Evolutionary conservation across 1,140 invertebrate species (phyloP).

Genomic region (Drosophila watanabei): DNA sequence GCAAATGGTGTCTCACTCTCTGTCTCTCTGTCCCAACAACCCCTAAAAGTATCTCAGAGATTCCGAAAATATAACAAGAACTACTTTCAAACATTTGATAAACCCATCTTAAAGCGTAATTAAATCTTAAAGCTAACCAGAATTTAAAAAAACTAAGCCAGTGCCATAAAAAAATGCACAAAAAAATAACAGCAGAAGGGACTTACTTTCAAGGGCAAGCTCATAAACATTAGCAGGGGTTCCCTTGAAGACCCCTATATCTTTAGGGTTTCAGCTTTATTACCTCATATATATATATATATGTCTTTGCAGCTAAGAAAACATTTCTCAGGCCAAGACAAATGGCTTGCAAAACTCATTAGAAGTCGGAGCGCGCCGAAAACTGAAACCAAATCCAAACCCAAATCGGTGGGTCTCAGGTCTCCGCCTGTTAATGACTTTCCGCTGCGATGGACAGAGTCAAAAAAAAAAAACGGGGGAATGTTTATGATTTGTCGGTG

Average conservation of each 20-base stretch:
- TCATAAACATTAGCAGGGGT: constrained; percentile 18
- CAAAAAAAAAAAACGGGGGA: constrained; percentile 7
- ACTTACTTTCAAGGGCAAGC: constrained; percentile 27
- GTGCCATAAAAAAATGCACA: constrained; percentile 5
- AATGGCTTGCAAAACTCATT: constrained; percentile 51
- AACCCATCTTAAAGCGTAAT: constrained; percentile 2
- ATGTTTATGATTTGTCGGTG: constrained; percentile 49
- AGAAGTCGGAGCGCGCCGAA: constrained; percentile 30
- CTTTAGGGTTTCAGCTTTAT: constrained; percentile 14
- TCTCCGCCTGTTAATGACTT: constrained; percentile 65
- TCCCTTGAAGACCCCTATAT: constrained; percentile 6
- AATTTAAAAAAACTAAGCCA: background rate
- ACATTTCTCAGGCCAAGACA: constrained; percentile 40
- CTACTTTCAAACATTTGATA: background rate
- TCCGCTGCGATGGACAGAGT: constrained; percentile 73
- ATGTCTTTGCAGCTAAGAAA: constrained; percentile 7
- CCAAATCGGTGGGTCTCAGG: constrained; percentile 24
- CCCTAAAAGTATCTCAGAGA: constrained; percentile 4
- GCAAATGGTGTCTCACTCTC: background rate
- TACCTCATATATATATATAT: background rate
- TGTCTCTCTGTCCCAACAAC: background rate
- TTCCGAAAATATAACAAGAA: background rate
- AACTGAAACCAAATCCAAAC: constrained; percentile 32
- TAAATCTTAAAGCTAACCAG: background rate
- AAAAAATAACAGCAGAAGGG: background rate